These are phyloP conservation scores for Lagocephalus sceleratus DNA, from an alignment of 2,797 vertebrate genomes.

Conservation along the genomic window DNA sequence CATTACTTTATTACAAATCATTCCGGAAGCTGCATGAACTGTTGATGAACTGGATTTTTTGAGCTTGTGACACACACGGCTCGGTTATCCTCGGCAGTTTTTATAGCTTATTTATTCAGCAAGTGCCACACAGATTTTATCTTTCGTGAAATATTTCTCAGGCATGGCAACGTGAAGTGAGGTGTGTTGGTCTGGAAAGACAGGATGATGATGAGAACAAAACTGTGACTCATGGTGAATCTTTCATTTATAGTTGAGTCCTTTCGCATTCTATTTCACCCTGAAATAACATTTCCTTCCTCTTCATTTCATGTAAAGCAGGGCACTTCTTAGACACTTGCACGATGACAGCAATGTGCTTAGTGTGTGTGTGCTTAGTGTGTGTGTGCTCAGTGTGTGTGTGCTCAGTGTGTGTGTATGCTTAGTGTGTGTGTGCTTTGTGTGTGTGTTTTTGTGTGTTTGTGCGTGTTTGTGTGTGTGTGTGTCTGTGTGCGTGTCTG, in stretches of 20 bases:
- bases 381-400: no score
- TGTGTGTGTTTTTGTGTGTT: background rate
- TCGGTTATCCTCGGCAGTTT: no score
- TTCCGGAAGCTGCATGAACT: no score
- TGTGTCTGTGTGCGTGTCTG: conserved; percentile 13
- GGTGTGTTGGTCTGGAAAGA: conserved; percentile 20
- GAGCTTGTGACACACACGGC: no score
- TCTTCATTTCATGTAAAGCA: background rate
- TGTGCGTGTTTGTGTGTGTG: background rate
- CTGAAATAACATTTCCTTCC: conserved; percentile 31
- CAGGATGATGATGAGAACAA: conserved; percentile 11
- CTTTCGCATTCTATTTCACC: conserved; percentile 14
- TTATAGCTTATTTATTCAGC: background rate
- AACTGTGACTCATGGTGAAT: conserved; percentile 29
- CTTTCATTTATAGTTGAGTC: conserved; percentile 8
- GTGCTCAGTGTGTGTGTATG: no score
- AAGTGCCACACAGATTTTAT: background rate
- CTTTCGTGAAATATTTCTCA: background rate
- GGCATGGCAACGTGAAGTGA: conserved; percentile 1
- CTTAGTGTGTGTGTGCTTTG: no score
- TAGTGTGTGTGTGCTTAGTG: no score
- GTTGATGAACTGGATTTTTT: no score
- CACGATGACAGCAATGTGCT: background rate
- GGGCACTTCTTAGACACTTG: no score
- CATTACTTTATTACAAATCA: no score